Percentiles rank a stretch among this genome's conserved stretches.
phyloP scores from a whole-genome alignment of 1,140 invertebrate species.

The Lysiphlebus fabarum region DNA sequence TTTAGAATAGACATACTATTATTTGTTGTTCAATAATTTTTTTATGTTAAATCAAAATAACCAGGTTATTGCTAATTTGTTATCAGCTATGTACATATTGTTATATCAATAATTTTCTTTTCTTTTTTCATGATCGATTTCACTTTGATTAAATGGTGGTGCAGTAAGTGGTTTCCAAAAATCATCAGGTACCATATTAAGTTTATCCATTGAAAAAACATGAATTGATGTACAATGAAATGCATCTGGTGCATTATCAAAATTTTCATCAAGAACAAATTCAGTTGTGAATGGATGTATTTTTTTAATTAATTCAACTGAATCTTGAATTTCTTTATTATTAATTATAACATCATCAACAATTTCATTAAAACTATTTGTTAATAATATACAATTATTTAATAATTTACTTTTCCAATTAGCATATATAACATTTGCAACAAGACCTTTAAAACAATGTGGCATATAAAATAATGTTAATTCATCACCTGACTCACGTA shows the following conservation, averaged over 20 bases:
- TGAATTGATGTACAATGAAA: conserved; percentile 21
- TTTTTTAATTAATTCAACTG: conserved; percentile 19
- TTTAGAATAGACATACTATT: too few species aligned
- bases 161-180: conserved; percentile 11
- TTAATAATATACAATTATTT: conserved; percentile 19
- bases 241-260: conserved; percentile 6
- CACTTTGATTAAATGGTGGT: neutral
- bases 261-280: conserved; percentile 7
- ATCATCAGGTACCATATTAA: conserved; percentile 5
- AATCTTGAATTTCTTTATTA: conserved; percentile 2
- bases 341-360: neutral
- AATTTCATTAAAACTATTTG: conserved; percentile 21
- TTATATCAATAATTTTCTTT: too few species aligned
- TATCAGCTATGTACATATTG: too few species aligned
- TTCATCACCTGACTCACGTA: conserved; percentile 5
- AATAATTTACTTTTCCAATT: conserved; percentile 12
- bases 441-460: conserved; percentile 19
- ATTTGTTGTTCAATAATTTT: too few species aligned
- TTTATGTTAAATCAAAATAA: too few species aligned
- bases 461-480: conserved; percentile 23
- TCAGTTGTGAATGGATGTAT: conserved; percentile 5
- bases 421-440: conserved; percentile 20
- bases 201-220: conserved; percentile 10
- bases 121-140: neutral
- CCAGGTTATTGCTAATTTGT: too few species aligned